phyloP scores from a whole-genome alignment of 2,113 vertebrate species.

The Lethenteron reissneri region DNA sequence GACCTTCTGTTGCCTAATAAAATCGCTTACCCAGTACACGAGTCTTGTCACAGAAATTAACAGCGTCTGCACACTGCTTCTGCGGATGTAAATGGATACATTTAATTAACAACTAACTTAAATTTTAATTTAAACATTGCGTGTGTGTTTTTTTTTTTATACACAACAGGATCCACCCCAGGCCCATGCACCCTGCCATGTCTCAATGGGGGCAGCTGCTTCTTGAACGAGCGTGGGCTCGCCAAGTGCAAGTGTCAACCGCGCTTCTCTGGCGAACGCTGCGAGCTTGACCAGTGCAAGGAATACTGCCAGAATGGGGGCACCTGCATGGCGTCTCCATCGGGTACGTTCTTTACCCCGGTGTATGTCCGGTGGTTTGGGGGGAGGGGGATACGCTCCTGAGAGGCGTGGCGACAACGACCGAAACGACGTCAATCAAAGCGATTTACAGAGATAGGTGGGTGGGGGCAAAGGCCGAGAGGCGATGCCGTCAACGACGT shows the following conservation, averaged over 20 bases:
- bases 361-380: too few relatives aligned
- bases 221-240: conserved; percentile 58
- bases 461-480: too few relatives aligned
- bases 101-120: background rate
- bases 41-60: too few relatives aligned
- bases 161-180: conserved; percentile 27
- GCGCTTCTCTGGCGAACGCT: conserved; percentile 60
- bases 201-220: conserved; percentile 69
- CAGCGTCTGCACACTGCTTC: too few relatives aligned
- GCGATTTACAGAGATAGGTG: too few relatives aligned
- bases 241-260: conserved; percentile 83
- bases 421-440: too few relatives aligned
- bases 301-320: conserved; percentile 76
- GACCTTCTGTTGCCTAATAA: too few relatives aligned
- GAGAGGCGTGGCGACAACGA: too few relatives aligned
- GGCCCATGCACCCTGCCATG: conserved; percentile 52
- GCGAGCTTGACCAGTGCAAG: conserved; percentile 66
- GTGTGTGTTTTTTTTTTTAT: background rate
- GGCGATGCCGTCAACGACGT: too few relatives aligned
- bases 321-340: conserved; percentile 58
- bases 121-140: background rate
- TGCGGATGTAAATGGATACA: too few relatives aligned
- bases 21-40: too few relatives aligned
- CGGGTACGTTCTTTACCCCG: conserved; percentile 23
- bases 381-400: too few relatives aligned